Percentiles rank a stretch among this genome's conserved stretches.
phyloP scores from a whole-genome alignment of 2,888 invertebrate species.

The Coremacera marginata region DNA sequence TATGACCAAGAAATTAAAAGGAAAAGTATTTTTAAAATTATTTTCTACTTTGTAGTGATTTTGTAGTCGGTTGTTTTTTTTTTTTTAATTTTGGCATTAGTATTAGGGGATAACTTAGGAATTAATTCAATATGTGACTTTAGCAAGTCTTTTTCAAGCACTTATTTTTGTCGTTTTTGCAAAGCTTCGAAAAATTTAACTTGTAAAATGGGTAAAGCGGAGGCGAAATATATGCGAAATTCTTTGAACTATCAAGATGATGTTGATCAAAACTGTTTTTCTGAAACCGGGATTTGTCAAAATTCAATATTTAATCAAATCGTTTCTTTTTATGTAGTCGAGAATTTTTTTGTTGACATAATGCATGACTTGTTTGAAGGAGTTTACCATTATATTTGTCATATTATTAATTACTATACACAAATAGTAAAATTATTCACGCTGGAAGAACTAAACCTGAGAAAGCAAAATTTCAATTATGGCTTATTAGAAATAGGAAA shows the following conservation, averaged over 20 bases:
- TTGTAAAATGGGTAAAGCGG: neutral
- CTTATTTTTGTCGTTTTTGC: conserved; percentile 12
- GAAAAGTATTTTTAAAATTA: too few relatives aligned
- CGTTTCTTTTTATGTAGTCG: neutral
- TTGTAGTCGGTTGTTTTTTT: too few relatives aligned
- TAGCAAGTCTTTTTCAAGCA: neutral
- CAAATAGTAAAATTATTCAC: neutral
- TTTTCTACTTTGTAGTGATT: too few relatives aligned
- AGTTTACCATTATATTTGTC: conserved; percentile 9
- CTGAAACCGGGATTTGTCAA: neutral
- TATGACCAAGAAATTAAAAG: too few relatives aligned
- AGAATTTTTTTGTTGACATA: conserved; percentile 11
- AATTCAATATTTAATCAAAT: neutral
- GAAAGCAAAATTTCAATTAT: neutral
- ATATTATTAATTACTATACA: neutral
- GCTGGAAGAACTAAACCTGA: neutral
- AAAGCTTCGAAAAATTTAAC: too few relatives aligned
- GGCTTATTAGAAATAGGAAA: neutral
- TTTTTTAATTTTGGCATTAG: too few relatives aligned
- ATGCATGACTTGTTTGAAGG: conserved; percentile 20
- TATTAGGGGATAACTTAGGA: too few relatives aligned
- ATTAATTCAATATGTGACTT: neutral
- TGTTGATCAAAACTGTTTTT: too few relatives aligned
- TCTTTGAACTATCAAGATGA: too few relatives aligned
- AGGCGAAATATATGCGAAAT: too few relatives aligned